Conservation (phyloP, 2,113 vertebrate genomes). For the Speoplatyrhinus poulsoni region DNA sequence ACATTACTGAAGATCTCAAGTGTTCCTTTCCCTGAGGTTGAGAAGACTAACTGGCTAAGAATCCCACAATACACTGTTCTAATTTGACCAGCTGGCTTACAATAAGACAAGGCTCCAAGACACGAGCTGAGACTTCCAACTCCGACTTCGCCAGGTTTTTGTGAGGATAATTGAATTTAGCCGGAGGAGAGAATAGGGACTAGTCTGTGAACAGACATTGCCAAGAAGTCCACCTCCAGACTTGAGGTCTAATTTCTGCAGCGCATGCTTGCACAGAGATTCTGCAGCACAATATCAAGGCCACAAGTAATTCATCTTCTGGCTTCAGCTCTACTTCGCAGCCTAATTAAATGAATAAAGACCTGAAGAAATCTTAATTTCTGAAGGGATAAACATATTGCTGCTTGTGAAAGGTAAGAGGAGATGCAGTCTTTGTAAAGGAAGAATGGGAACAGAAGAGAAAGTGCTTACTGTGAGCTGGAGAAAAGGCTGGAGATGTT, state of each 20-base stretch:
- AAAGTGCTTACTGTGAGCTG: slow-evolving; percentile 41
- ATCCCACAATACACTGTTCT: slow-evolving; percentile 14
- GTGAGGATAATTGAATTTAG: slow-evolving; percentile 58
- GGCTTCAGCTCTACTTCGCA: slow-evolving; percentile 53
- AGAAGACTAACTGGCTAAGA: slow-evolving; percentile 14
- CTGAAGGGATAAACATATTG: slow-evolving; percentile 61
- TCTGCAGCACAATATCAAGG: slow-evolving; percentile 61
- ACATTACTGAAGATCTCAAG: background rate
- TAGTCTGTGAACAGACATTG: slow-evolving; percentile 30
- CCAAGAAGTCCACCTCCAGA: slow-evolving; percentile 55
- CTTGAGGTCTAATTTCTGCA: slow-evolving; percentile 56
- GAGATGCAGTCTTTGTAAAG: slow-evolving; percentile 46
- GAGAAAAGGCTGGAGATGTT: slow-evolving; percentile 49
- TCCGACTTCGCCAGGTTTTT: slow-evolving; percentile 47
- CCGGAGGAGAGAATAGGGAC: slow-evolving; percentile 44
- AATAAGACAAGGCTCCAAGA: slow-evolving; percentile 30
- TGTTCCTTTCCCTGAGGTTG: background rate
- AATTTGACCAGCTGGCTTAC: slow-evolving; percentile 32
- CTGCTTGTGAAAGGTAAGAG: slow-evolving; percentile 50
- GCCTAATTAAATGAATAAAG: slow-evolving; percentile 72
- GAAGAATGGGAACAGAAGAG: slow-evolving; percentile 48
- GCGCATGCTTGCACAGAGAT: slow-evolving; percentile 45
- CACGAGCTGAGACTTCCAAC: slow-evolving; percentile 37
- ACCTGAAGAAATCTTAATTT: slow-evolving; percentile 67
- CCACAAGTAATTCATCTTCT: slow-evolving; percentile 70